Conservation (phyloP, 1,140 invertebrate species). For the Pantala flavescens region DNA sequence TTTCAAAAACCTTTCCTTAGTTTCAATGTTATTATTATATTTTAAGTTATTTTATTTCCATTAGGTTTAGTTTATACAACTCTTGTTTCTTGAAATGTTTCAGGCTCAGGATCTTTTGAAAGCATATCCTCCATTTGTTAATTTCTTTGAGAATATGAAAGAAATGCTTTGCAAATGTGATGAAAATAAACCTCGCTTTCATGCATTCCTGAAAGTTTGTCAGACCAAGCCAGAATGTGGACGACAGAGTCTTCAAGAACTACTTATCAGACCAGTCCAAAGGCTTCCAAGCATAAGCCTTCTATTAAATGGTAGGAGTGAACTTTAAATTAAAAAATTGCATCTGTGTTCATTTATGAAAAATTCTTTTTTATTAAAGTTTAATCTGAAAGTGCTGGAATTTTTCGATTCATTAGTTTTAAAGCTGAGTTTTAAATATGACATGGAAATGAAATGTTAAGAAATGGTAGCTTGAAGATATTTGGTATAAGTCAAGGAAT, state of each 20-base stretch:
- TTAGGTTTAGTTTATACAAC: background rate
- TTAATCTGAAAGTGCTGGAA: too few species aligned
- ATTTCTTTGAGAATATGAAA: constrained; percentile 95
- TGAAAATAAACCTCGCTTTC: constrained; percentile 84
- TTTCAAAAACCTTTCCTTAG: constrained; percentile 17
- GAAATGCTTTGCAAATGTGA: constrained; percentile 84
- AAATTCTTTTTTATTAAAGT: too few species aligned
- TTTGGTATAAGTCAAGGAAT: too few species aligned
- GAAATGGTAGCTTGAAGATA: too few species aligned
- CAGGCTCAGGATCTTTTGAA: constrained; percentile 64
- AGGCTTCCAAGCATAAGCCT: constrained; percentile 89
- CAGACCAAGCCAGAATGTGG: constrained; percentile 89
- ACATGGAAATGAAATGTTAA: too few species aligned
- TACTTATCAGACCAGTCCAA: constrained; percentile 94
- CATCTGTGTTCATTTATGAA: background rate
- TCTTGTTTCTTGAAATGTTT: constrained; percentile 18
- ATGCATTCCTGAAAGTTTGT: constrained; percentile 95
- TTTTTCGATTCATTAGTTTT: too few species aligned
- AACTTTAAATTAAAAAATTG: constrained; percentile 18
- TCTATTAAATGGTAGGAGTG: constrained; percentile 71
- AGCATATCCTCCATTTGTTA: constrained; percentile 94
- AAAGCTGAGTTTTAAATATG: too few species aligned
- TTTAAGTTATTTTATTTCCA: constrained; percentile 12
- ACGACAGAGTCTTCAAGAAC: constrained; percentile 83
- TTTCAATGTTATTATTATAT: constrained; percentile 20